Base-by-base conservation (phyloP, 2,888 invertebrate genomes). In the Thereva unica region DNA sequence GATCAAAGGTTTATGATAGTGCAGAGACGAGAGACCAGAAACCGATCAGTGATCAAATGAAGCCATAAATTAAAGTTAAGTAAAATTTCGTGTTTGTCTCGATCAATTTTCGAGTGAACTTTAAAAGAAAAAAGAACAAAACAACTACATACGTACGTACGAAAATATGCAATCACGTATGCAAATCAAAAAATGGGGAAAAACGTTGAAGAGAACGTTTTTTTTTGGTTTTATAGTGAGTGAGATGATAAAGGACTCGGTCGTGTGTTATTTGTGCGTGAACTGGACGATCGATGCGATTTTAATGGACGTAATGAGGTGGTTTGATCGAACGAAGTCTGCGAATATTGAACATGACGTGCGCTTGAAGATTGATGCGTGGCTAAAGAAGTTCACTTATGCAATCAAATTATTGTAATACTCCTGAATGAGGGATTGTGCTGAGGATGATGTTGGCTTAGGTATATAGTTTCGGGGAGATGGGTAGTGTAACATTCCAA, bases 11-110 rank as follows among this genome's bases (percentile, higher is more conserved):
- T 6, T 47, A 59, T 10, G 59, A 38, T 37, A 47, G 59, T 47
- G 45, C 47, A 56, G 35, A 23, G 9, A n/a, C n/a, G n/a, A n/a
- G 34, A n/a, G 44, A 38, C 37, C 47, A n/a, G 47, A 34, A 45
- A 45, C 38, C 35, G 59, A 23, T 37, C 50, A 50, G 52, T 52
- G 12, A 42, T 59, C 37, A 47, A 59, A 59, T 63, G 42, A 52
- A 63, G 63, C 53, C 63, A 63, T 63, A 63, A 63, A 63, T 63
- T 63, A 63, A 52, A 35, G 23, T 50, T 63, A 63, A 63, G 63
- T 63, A 52, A 63, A 63, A 63, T 63, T 53, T 63, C 63, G 42
- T 63, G 63, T 63, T 63, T 63, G 52, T 59, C 49, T 49, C 59
- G 59, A 59, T 59, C 59, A 49, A 23, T 7, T 12, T 52, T 52